Evolutionary conservation across 2,888 invertebrate species (phyloP), one percentile per base, ranked within the genome.

Genomic region (Scaptodrosophila latifasciaeformis): DNA sequence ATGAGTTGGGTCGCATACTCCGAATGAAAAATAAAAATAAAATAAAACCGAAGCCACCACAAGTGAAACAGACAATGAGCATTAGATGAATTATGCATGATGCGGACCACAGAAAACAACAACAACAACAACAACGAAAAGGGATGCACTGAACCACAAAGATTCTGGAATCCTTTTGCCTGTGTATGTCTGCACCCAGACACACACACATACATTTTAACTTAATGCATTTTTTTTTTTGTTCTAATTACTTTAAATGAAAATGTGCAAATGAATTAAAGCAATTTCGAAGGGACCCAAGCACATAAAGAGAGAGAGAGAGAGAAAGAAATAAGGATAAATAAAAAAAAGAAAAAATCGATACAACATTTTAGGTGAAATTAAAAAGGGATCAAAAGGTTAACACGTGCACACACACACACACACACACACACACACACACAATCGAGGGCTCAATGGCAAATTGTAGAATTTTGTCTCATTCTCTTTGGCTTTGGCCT

Each of bases 221-320:
- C n/a, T n/a, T n/a, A n/a, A n/a, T n/a, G n/a, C n/a, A n/a, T n/a
- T n/a, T n/a, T n/a, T n/a, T n/a, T n/a, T n/a, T n/a, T n/a, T n/a
- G n/a, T n/a, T n/a, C n/a, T 62, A 71, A 75, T 71, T 69, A 75
- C 67, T 75, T 75, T 69, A 65, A 72, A 76, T 72, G 72, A 59
- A 44, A 57, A 65, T 67, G 61, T 53, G 65, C 44, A 57, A 51
- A 50, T 61, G 53, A 64, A 57, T 49, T 56, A 18, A 30, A 29
- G 37, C 19, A 46, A 43, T 15, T 42, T 47, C 15, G 10, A 37
- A 39, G 30, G 30, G 39, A 37, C 17, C 13, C n/a, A 29, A 35
- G 17, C 47, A 35, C 15, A 43, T 15, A 37, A 5, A 35, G 21
- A 19, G 17, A 10, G 44, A 15, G 18, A 30, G 30, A 13, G 27